Evolutionary conservation across 2,113 vertebrate species (phyloP).

Genomic region (Aspidoscelis tigris): DNA sequence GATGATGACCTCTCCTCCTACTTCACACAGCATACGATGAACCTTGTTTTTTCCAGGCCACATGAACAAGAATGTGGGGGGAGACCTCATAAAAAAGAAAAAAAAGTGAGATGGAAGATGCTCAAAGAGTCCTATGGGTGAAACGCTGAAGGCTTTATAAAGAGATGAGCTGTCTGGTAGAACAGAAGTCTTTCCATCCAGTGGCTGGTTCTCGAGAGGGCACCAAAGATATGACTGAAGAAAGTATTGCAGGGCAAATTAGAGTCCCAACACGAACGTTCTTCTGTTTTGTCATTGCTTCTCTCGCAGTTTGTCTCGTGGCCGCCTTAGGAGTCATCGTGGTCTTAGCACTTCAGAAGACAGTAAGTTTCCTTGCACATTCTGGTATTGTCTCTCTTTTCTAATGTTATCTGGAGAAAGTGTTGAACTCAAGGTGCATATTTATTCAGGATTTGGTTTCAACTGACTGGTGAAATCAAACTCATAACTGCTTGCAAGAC

Average conservation of each 20-base stretch:
- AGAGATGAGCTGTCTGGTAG: constrained; percentile 13
- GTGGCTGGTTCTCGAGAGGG: background rate
- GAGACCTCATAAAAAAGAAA: background rate
- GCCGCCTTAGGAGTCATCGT: constrained; percentile 4
- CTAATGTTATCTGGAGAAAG: background rate
- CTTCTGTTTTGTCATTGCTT: background rate
- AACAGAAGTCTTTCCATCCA: background rate
- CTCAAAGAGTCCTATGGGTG: background rate
- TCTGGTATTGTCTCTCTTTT: no score
- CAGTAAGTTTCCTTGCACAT: background rate
- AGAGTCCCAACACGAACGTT: background rate
- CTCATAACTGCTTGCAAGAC: background rate
- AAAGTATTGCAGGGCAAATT: background rate
- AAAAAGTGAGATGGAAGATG: constrained; percentile 39
- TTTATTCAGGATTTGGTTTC: background rate
- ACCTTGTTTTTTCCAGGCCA: constrained; percentile 2
- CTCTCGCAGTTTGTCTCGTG: background rate
- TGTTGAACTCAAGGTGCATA: background rate
- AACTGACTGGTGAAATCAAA: background rate
- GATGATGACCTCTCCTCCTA: background rate
- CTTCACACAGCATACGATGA: background rate
- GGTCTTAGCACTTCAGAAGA: constrained; percentile 6
- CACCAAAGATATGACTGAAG: constrained; percentile 7
- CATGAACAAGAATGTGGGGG: constrained; percentile 52
- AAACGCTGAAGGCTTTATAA: constrained; percentile 3